These are phyloP conservation scores for Tor tambroides DNA, from an alignment of 2,113 vertebrate genomes.

Conservation along the genomic window DNA sequence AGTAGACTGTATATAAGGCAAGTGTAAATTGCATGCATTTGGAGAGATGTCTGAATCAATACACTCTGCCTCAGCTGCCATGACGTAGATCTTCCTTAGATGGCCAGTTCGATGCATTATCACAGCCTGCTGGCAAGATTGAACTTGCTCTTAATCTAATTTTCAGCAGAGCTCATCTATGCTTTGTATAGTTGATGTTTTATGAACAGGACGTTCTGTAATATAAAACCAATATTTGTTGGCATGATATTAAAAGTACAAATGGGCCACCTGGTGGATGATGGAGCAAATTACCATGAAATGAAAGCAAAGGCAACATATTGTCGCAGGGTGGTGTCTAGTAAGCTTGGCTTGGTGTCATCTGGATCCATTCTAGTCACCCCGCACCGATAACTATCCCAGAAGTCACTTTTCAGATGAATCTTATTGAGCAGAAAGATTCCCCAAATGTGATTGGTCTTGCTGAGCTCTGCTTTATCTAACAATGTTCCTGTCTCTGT, in stretches of 20 bases:
- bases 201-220: constrained; percentile 22
- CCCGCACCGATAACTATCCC: neutral
- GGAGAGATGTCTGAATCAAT: constrained; percentile 10
- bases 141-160: constrained; percentile 34
- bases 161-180: neutral
- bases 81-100: constrained; percentile 12
- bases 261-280: constrained; percentile 50
- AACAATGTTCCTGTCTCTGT: constrained; percentile 92
- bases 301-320: constrained; percentile 6
- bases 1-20: neutral
- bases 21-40: neutral
- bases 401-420: neutral
- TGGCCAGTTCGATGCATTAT: constrained; percentile 22
- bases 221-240: neutral
- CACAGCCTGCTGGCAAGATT: neutral
- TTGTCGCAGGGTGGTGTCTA: constrained; percentile 14
- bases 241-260: neutral
- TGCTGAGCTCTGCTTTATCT: constrained; percentile 72
- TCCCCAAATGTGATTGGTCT: constrained; percentile 1
- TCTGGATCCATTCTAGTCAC: neutral
- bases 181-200: constrained; percentile 10
- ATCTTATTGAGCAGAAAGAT: neutral
- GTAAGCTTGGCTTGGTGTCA: constrained; percentile 25
- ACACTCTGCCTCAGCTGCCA: neutral
- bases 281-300: neutral